Conservation (phyloP, 2,113 vertebrate species). For the zebrafish (Danio rerio) region GRCz12tu NC_133180.1:7840001-7840500, state of each 20-base stretch:
- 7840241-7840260: not conserved
- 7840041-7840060: too few species aligned
- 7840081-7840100: too few species aligned
- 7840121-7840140: too few species aligned
- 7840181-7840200: too few species aligned
- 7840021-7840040: too few species aligned
- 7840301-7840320: not conserved
- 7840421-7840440: not conserved
- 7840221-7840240: too few species aligned
- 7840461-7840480: not conserved
- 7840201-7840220: too few species aligned
- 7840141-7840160: too few species aligned
- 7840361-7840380: not conserved
- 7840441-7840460: not conserved
- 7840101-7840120: too few species aligned
- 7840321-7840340: not conserved
- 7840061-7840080: too few species aligned
- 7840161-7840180: too few species aligned
- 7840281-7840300: not conserved
- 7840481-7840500: not conserved
- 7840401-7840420: not conserved
- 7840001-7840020: too few species aligned
- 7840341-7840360: not conserved
- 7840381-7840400: not conserved
- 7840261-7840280: not conserved